phyloP scores from a whole-genome alignment of 2,888 invertebrate genomes.

The Augochlorella aurata region DNA sequence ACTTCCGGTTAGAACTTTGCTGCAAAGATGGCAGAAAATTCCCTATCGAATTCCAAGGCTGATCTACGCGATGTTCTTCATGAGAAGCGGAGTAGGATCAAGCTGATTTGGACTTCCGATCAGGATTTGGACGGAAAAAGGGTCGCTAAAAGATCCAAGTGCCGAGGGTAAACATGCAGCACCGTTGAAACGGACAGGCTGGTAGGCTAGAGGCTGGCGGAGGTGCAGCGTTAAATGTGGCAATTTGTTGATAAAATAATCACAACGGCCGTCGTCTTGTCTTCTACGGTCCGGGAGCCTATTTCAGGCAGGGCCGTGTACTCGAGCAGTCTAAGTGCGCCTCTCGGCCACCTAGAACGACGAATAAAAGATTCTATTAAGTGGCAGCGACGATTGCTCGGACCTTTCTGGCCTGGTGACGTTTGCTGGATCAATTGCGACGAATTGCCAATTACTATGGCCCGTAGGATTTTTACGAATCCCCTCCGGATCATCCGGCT shows the following conservation, averaged over 20 bases:
- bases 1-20: too few relatives aligned
- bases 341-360: conserved; percentile 43
- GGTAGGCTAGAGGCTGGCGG: conserved; percentile 46
- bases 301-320: conserved; percentile 64
- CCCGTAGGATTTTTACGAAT: conserved; percentile 41
- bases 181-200: conserved; percentile 52
- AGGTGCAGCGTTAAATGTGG: conserved; percentile 64
- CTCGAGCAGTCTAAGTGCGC: conserved; percentile 13
- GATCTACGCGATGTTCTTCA: too few relatives aligned
- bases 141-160: not conserved
- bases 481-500: not conserved
- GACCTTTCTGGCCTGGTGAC: conserved; percentile 40
- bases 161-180: conserved; percentile 53
- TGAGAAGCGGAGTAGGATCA: not conserved
- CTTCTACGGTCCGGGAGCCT: conserved; percentile 56
- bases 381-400: conserved; percentile 25
- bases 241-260: conserved; percentile 71
- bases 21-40: too few relatives aligned
- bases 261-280: conserved; percentile 53
- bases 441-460: conserved; percentile 51
- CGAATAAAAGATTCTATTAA: conserved; percentile 46
- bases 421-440: conserved; percentile 52
- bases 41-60: too few relatives aligned
- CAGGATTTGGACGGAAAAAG: not conserved
- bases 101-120: too few relatives aligned